Evolutionary conservation across 2,113 vertebrate genomes (phyloP).

Genomic region (Nycticorax nycticorax): DNA sequence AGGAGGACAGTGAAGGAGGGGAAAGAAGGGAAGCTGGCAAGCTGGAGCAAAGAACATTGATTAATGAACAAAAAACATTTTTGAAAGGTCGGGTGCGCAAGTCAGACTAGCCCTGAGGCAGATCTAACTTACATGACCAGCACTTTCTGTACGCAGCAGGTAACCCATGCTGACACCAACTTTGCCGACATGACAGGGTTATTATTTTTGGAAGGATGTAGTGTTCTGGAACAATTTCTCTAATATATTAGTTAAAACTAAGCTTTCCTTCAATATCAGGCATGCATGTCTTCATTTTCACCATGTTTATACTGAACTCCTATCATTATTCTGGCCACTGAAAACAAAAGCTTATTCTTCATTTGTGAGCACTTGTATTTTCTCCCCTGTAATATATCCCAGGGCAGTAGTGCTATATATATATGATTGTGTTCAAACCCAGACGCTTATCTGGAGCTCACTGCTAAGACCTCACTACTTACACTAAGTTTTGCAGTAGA

Average conservation of each 20-base stretch:
- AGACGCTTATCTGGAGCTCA: background rate
- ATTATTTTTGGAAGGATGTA: conserved; percentile 76
- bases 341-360: conserved; percentile 54
- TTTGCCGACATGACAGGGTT: conserved; percentile 72
- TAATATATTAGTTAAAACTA: conserved; percentile 71
- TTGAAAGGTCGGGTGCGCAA: conserved; percentile 70
- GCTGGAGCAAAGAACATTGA: conserved; percentile 71
- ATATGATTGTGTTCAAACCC: background rate
- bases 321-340: conserved; percentile 5
- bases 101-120: conserved; percentile 72
- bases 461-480: background rate
- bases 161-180: conserved; percentile 75
- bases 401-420: background rate
- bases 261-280: conserved; percentile 67
- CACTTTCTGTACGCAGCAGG: conserved; percentile 67
- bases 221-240: conserved; percentile 74
- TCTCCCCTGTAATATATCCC: background rate
- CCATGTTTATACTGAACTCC: conserved; percentile 10
- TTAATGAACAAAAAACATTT: conserved; percentile 76
- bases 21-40: conserved; percentile 62
- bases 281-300: conserved; percentile 61
- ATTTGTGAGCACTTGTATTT: background rate
- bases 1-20: conserved; percentile 47
- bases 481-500: background rate
- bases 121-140: conserved; percentile 66